Evolutionary conservation across 2,888 invertebrate species (phyloP).

Genomic region (Physocephala rufipes): DNA sequence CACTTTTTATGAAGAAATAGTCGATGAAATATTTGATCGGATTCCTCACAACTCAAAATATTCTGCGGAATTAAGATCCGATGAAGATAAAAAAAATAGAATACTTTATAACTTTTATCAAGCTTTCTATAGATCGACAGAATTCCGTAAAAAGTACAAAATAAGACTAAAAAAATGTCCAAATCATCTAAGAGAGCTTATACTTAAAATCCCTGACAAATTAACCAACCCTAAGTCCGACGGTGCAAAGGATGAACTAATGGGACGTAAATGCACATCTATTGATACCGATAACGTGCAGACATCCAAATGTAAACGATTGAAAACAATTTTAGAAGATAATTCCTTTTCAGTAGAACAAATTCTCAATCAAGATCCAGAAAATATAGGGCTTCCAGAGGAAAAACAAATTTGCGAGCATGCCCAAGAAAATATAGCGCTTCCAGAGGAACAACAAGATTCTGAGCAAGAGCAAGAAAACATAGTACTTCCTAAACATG

Average conservation of each 20-base stretch:
- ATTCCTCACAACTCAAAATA: conserved; percentile 23
- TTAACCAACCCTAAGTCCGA: not conserved
- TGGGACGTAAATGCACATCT: not conserved
- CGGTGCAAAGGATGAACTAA: not conserved
- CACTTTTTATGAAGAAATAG: conserved; percentile 33
- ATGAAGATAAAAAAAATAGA: not conserved
- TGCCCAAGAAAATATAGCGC: no score
- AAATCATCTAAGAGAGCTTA: conserved; percentile 20
- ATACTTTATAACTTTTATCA: conserved; percentile 32
- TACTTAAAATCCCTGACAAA: conserved; percentile 34
- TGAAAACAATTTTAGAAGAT: no score
- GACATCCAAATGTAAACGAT: no score
- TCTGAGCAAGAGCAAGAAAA: no score
- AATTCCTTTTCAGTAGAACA: no score
- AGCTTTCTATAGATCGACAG: conserved; percentile 36
- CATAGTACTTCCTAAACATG: no score
- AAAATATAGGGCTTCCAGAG: no score
- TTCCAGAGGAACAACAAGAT: no score
- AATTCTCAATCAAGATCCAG: no score
- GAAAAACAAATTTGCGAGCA: no score
- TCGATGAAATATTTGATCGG: conserved; percentile 33
- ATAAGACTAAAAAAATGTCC: conserved; percentile 36
- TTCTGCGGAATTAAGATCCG: conserved; percentile 25
- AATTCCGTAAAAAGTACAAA: conserved; percentile 31
- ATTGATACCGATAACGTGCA: no score